Percentiles rank a stretch among this genome's conserved stretches.
These are phyloP conservation scores for Pseudomyrmex flavicornis DNA, from an alignment of 1,140 invertebrate species.

Conservation along the genomic window DNA sequence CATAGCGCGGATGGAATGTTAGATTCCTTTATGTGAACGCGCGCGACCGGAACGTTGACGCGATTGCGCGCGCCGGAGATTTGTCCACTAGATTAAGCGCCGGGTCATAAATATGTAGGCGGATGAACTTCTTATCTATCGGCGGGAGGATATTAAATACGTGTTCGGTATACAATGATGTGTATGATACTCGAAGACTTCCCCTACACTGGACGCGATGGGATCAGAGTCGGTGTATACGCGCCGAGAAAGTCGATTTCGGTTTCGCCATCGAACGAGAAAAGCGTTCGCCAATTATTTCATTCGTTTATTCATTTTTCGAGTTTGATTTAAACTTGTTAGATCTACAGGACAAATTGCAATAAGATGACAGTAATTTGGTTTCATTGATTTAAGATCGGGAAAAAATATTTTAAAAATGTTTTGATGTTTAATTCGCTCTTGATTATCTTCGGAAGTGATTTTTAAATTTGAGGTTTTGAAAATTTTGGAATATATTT, in stretches of 20 bases:
- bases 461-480: too few species aligned
- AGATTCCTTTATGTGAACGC: constrained; percentile 7
- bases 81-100: constrained; percentile 20
- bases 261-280: neutral
- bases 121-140: neutral
- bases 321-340: constrained; percentile 12
- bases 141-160: constrained; percentile 14
- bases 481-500: too few species aligned
- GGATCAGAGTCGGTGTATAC: neutral
- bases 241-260: neutral
- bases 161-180: neutral
- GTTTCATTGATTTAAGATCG: too few species aligned
- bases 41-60: constrained; percentile 2
- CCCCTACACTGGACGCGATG: neutral
- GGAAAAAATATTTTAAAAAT: neutral
- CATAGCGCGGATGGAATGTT: neutral
- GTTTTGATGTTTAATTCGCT: neutral
- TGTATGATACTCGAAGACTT: neutral
- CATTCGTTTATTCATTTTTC: too few species aligned
- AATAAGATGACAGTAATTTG: too few species aligned
- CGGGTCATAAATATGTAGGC: constrained; percentile 1
- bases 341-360: neutral
- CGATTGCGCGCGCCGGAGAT: constrained; percentile 19
- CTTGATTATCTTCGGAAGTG: neutral
- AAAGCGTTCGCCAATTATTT: neutral